phyloP scores from a whole-genome alignment of 2,888 invertebrate genomes.

The Seira musarum region DNA sequence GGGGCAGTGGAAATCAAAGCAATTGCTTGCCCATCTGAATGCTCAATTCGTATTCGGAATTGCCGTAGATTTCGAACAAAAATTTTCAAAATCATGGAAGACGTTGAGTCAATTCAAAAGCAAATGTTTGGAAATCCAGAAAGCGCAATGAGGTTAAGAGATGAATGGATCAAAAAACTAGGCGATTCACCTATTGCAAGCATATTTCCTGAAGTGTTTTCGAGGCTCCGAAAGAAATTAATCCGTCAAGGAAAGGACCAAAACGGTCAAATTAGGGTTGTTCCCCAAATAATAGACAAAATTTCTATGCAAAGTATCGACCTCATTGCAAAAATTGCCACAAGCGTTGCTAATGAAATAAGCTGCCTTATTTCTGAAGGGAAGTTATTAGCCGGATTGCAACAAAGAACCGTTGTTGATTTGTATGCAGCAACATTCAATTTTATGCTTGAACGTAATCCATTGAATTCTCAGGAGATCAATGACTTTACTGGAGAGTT shows the following conservation, averaged over 20 bases:
- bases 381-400: not conserved
- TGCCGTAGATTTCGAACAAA: conserved; percentile 49
- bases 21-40: conserved; percentile 42
- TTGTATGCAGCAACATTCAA: conserved; percentile 63
- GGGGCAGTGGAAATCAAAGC: not conserved
- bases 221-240: not conserved
- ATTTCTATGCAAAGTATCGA: conserved; percentile 45
- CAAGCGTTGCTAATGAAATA: conserved; percentile 8
- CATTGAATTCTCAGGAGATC: conserved; percentile 58
- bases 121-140: conserved; percentile 37
- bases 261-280: not conserved
- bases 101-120: conserved; percentile 48
- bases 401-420: conserved; percentile 13
- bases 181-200: conserved; percentile 20
- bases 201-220: conserved; percentile 27
- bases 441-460: conserved; percentile 43
- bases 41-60: conserved; percentile 35
- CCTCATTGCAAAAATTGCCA: conserved; percentile 33
- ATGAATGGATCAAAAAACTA: conserved; percentile 31
- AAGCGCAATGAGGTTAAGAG: conserved; percentile 24
- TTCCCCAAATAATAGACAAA: conserved; percentile 43
- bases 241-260: not conserved
- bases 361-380: not conserved
- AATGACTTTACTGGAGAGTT: conserved; percentile 60
- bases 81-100: conserved; percentile 26